Conservation (phyloP, 92 coral and sea anemone genomes). For the Palythoa grandis region DNA sequence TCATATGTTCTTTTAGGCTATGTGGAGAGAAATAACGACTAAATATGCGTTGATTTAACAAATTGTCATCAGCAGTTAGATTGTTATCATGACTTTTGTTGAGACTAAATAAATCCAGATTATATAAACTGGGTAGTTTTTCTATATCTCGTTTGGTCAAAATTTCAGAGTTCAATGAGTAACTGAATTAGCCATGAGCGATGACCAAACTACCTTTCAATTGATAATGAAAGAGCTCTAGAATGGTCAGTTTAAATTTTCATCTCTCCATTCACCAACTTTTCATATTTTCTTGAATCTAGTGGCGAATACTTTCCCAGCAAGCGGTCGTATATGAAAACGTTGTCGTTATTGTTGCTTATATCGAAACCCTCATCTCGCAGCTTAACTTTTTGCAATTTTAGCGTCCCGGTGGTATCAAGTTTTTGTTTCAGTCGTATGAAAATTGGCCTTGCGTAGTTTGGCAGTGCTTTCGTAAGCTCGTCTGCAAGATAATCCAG, state of each 20-base stretch:
- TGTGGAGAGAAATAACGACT: too few relatives aligned
- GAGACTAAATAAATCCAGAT: too few relatives aligned
- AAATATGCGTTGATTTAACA: too few relatives aligned
- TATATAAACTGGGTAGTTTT: too few relatives aligned
- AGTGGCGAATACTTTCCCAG: slow-evolving; percentile 61
- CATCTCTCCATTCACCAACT: slow-evolving; percentile 70
- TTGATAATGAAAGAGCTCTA: too few relatives aligned
- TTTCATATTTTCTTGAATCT: slow-evolving; percentile 59
- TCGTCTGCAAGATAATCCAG: slow-evolving; percentile 56
- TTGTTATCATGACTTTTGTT: too few relatives aligned
- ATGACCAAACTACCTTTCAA: background rate
- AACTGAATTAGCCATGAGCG: background rate
- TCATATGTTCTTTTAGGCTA: background rate
- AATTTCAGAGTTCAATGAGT: too few relatives aligned
- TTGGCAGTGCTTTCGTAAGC: slow-evolving; percentile 68
- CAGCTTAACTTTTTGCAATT: slow-evolving; percentile 83
- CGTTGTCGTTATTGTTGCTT: slow-evolving; percentile 58
- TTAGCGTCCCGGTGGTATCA: slow-evolving; percentile 87
- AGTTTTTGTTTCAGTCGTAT: slow-evolving; percentile 74
- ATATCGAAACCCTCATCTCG: slow-evolving; percentile 85
- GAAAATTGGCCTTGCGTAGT: slow-evolving; percentile 89
- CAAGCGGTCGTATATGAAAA: slow-evolving; percentile 67
- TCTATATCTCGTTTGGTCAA: too few relatives aligned
- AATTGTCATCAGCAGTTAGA: too few relatives aligned
- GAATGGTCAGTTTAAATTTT: slow-evolving; percentile 56